Base-by-base conservation (phyloP, 2,888 invertebrate species). In the Theretra japonica region DNA sequence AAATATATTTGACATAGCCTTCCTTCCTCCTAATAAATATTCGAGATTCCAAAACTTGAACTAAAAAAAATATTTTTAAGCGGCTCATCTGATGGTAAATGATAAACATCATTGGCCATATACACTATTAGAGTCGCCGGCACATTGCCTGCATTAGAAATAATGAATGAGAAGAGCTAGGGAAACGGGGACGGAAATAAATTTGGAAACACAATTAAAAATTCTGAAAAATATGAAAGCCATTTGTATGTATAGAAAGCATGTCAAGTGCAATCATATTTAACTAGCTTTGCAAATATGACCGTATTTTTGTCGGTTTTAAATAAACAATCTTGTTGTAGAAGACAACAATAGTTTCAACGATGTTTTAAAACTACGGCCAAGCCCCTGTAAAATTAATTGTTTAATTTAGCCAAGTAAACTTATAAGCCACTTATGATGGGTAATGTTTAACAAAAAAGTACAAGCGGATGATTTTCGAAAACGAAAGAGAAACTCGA, bases 401-500 rank as follows among this genome's bases (percentile, higher is more conserved):
- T 62, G 62, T 62, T 33, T 33, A 33, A 62, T 62, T 33, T 11
- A 11, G 8, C n/a, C 30, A 62, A 62, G 30, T 33, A 62, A 62
- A 33, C n/a, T 33, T 62, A 33, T 21, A 21, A 8, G 2, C n/a
- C 33, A 11, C 30, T 30, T 69, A 56, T 53, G 23, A 17, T 11
- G 15, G 53, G n/a, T 57, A 28, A 57, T 57, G 30, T 41, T 33
- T 59, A 53, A 50, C 21, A 65, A 72, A 65, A 60, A 69, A 69
- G 25, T 53, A 68, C 53, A 21, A 65, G 69, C 48, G 53, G 65
- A 71, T 70, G 56, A 71, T 75, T 79, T 73, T 73, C 71, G 71
- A 80, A 80, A 80, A 81, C 74, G 75, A 80, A 84, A 83, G 83
- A 83, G 83, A 86, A 88, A 87, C 84, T 85, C 74, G 65, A 70